Conservation (phyloP, 2,888 invertebrate species). For the Orchestes rusci region DNA sequence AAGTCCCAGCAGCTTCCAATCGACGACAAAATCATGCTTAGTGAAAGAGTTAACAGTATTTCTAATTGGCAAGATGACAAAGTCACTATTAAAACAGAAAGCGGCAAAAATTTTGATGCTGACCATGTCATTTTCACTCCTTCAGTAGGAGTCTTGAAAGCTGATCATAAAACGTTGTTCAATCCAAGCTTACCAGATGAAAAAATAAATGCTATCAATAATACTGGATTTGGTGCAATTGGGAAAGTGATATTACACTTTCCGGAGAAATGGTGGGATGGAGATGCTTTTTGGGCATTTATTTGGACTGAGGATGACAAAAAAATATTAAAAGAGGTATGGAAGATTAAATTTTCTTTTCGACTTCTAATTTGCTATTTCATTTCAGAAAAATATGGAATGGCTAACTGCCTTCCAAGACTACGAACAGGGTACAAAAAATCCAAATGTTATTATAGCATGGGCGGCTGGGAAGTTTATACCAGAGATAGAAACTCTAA, state of each 20-base stretch:
- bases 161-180: conserved; percentile 26
- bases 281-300: conserved; percentile 16
- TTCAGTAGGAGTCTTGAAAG: conserved; percentile 32
- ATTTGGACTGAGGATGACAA: conserved; percentile 30
- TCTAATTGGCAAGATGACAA: conserved; percentile 18
- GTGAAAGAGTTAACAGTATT: conserved; percentile 29
- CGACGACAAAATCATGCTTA: conserved; percentile 31
- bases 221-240: conserved; percentile 30
- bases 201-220: conserved; percentile 28
- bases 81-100: conserved; percentile 40
- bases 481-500: conserved; percentile 52
- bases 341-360: neutral
- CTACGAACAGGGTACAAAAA: conserved; percentile 30
- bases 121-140: conserved; percentile 57
- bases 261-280: conserved; percentile 28
- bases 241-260: conserved; percentile 30
- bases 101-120: conserved; percentile 47
- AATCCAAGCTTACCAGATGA: conserved; percentile 25
- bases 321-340: conserved; percentile 26
- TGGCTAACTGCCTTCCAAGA: conserved; percentile 24
- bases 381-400: conserved; percentile 16
- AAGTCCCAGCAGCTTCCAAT: conserved; percentile 24
- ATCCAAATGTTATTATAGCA: conserved; percentile 54
- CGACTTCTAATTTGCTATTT: neutral
- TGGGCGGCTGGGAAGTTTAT: conserved; percentile 61